Conservation (phyloP, 2,113 vertebrate genomes). For the Halichoerus grypus region DNA sequence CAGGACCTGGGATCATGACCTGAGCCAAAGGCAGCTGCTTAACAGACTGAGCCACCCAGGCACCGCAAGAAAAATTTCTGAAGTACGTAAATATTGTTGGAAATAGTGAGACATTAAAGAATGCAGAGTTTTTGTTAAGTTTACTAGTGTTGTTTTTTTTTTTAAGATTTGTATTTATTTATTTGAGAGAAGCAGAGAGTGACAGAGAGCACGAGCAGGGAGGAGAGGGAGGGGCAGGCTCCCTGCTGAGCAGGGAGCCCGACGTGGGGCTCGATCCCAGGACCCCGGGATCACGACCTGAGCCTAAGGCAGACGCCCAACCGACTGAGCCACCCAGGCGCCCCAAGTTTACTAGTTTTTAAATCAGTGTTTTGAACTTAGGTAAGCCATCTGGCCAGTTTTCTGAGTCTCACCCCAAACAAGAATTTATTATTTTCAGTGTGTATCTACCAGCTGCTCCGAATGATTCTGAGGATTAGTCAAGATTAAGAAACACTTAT, state of each 20-base stretch:
- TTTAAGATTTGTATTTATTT: no score
- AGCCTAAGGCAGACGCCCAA: no score
- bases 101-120: slow-evolving; percentile 6
- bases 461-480: background rate
- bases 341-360: background rate
- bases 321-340: no score
- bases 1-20: no score
- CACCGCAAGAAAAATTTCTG: background rate
- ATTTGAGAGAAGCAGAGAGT: no score
- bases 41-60: no score
- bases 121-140: background rate
- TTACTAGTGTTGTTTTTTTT: background rate
- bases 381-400: background rate
- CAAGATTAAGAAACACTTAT: background rate
- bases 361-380: background rate
- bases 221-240: no score
- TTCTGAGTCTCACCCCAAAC: background rate
- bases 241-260: no score
- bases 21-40: no score
- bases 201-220: no score
- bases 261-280: no score
- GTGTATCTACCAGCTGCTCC: background rate
- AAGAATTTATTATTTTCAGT: slow-evolving; percentile 24
- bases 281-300: no score
- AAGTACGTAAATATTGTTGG: background rate